Base-by-base conservation (phyloP, 2,888 invertebrate genomes). In the Baccha elongata region DNA sequence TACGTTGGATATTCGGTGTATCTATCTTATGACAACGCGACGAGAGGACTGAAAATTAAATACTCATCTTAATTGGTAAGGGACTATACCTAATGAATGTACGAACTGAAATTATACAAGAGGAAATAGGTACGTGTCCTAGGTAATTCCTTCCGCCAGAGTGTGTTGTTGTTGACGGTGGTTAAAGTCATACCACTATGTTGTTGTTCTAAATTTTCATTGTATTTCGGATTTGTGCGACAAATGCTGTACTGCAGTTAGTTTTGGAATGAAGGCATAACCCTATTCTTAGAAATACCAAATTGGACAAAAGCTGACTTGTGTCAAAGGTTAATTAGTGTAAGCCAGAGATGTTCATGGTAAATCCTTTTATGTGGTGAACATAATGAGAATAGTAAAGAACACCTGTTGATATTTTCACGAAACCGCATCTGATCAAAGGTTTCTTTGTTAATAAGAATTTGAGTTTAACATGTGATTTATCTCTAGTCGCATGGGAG, bases 21-120 rank as follows among this genome's bases (percentile, higher is more conserved):
- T 7, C 8, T 32, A 15, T 37, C 10, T 26, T 23, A 11, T 52
- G 37, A 5, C 35, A n/a, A 15, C 46, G 13, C n/a, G 2, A 10
- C 35, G 23, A 69, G 68, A 64, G 17, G 26, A 46, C 32, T 35
- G 21, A 78, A 69, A 72, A 55, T 55, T 68, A 58, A 67, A 78
- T 72, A 71, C 67, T 72, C 53, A 17, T n/a, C 64, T 50, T 74
- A 64, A 74, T 69, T 73, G 50, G 62, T 64, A 50, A 58, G 26
- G 13, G 44, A 19, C 23, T 26, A 17, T 17, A 48, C 11, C 40
- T 50, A 65, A 32, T 15, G 13, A 48, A 46, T 13, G 32, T 8
- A 50, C 13, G 10, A 17, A 55, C 17, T 15, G 29, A 17, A 42
- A 19, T 37, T 55, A 55, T 21, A 4, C 55, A 13, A 15, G 3